phyloP scores from a whole-genome alignment of 2,797 vertebrate genomes.

The Sebastes diaconus region DNA sequence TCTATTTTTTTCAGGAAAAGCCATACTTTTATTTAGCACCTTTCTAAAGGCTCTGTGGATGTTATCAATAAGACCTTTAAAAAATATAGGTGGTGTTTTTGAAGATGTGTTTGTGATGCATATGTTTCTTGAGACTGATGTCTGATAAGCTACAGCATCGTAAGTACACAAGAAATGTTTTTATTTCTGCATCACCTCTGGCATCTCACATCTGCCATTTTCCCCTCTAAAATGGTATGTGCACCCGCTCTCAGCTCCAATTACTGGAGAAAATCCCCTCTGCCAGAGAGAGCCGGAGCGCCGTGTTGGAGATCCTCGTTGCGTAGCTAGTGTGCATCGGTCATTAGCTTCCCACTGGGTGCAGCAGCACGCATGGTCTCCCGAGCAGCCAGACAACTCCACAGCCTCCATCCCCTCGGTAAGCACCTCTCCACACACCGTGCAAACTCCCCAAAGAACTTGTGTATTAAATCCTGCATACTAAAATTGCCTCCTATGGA shows the following conservation, averaged over 20 bases:
- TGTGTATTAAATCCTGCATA: conserved; percentile 28
- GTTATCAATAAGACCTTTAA: not conserved
- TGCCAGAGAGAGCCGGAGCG: conserved; percentile 29
- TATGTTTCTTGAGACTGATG: not conserved
- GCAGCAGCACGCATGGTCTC: conserved; percentile 68
- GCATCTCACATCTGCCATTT: conserved; percentile 11
- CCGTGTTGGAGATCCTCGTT: conserved; percentile 42
- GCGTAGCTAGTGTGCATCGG: conserved; percentile 50
- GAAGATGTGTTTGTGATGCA: not conserved
- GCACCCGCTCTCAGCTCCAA: conserved; percentile 49
- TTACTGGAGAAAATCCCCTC: conserved; percentile 65
- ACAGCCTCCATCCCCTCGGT: conserved; percentile 48
- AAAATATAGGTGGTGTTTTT: not conserved
- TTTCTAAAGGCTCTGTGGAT: not conserved
- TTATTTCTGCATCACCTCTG: conserved; percentile 12
- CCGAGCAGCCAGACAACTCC: conserved; percentile 50
- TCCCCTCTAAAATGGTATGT: conserved; percentile 12
- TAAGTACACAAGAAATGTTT: not conserved
- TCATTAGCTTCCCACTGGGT: conserved; percentile 75
- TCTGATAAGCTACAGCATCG: not conserved
- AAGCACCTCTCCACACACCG: conserved; percentile 44
- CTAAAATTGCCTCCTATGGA: conserved; percentile 31
- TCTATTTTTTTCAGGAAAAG: not conserved
- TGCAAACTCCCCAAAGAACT: conserved; percentile 40
- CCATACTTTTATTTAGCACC: not conserved